Conservation (phyloP, 2,797 vertebrate genomes). For the Poeciliopsis infans region DNA sequence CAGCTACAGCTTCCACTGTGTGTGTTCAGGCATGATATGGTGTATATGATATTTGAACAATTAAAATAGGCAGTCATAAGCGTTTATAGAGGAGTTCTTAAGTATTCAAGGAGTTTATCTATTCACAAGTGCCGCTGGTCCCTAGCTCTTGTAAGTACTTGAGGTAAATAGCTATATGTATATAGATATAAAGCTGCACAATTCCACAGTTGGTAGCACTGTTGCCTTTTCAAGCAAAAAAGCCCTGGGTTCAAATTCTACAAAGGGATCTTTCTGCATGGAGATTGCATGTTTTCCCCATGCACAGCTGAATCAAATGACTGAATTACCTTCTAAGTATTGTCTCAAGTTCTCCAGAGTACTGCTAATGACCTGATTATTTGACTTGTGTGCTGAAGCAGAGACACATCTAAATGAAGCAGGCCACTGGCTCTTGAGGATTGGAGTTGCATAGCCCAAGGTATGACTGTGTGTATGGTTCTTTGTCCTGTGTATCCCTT, state of each 20-base stretch:
- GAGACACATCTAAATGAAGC: neutral
- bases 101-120: neutral
- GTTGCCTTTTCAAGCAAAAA: neutral
- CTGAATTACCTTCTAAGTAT: neutral
- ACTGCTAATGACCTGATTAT: neutral
- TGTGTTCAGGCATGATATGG: neutral
- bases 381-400: neutral
- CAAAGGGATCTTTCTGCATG: neutral
- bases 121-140: neutral
- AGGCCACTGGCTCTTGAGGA: neutral
- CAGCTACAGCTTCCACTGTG: neutral
- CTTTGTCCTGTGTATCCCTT: neutral
- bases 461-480: neutral
- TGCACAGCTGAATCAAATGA: neutral
- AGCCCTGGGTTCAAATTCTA: neutral
- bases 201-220: neutral
- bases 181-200: too few relatives aligned
- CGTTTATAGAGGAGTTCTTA: neutral
- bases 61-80: constrained; percentile 1
- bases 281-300: neutral
- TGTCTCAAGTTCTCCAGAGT: neutral
- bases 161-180: too few relatives aligned
- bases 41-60: neutral
- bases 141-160: neutral
- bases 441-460: neutral